phyloP scores from a whole-genome alignment of 1,140 invertebrate species.

The Liolophura sinensis region DNA sequence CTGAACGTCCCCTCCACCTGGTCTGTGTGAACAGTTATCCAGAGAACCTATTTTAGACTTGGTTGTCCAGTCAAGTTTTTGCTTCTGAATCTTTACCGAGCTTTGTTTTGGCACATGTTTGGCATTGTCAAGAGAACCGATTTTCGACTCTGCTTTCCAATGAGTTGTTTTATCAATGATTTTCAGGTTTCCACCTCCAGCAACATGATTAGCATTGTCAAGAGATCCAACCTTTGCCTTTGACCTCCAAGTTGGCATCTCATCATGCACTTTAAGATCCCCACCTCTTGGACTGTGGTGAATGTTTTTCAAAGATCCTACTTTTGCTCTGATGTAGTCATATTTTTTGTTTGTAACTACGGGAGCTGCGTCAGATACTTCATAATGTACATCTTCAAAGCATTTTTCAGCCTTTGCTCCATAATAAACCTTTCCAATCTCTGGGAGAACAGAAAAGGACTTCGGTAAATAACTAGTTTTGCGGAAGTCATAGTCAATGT shows the following conservation, averaged over 20 bases:
- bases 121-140: slow-evolving; percentile 7
- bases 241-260: slow-evolving; percentile 10
- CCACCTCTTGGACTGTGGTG: slow-evolving; percentile 43
- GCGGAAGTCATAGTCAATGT: neutral
- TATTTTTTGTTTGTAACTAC: too few relatives aligned
- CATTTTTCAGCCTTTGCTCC: too few relatives aligned
- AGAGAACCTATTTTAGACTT: slow-evolving; percentile 40
- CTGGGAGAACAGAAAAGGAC: too few relatives aligned
- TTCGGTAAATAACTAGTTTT: too few relatives aligned
- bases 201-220: slow-evolving; percentile 84
- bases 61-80: slow-evolving; percentile 25
- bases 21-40: slow-evolving; percentile 42
- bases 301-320: slow-evolving; percentile 45
- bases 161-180: neutral
- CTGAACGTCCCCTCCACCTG: slow-evolving; percentile 43
- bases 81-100: slow-evolving; percentile 14
- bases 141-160: slow-evolving; percentile 11
- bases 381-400: too few relatives aligned
- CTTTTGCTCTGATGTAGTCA: slow-evolving; percentile 18
- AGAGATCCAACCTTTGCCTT: slow-evolving; percentile 79
- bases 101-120: slow-evolving; percentile 5
- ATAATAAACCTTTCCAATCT: too few relatives aligned
- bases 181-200: slow-evolving; percentile 75
- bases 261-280: slow-evolving; percentile 29
- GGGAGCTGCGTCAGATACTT: too few relatives aligned